A percentile compares a stretch with the other conserved stretches of the same genome.
These are phyloP conservation scores for Suillia variegata DNA, from an alignment of 2,888 invertebrate species.

Conservation along the genomic window DNA sequence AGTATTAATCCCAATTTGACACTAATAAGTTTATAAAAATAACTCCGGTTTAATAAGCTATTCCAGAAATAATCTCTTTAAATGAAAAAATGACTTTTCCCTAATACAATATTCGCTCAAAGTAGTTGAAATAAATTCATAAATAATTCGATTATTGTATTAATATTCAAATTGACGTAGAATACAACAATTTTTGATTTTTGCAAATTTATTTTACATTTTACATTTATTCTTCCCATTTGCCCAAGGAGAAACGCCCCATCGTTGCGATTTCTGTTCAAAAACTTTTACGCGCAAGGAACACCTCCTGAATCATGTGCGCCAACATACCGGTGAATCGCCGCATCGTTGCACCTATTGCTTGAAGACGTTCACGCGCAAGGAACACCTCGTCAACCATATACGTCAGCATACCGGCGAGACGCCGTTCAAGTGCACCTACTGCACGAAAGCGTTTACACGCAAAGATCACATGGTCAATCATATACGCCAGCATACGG, in stretches of 20 bases:
- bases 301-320: slow-evolving; percentile 83
- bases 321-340: slow-evolving; percentile 81
- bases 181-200: neutral
- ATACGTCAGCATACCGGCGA: slow-evolving; percentile 84
- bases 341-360: slow-evolving; percentile 85
- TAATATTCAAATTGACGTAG: too few species aligned
- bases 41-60: too few species aligned
- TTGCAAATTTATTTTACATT: neutral
- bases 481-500: slow-evolving; percentile 81
- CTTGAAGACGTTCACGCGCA: slow-evolving; percentile 85
- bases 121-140: too few species aligned
- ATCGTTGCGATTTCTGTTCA: slow-evolving; percentile 83
- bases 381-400: slow-evolving; percentile 86
- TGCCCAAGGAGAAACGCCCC: slow-evolving; percentile 81
- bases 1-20: too few species aligned
- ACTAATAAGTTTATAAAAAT: too few species aligned
- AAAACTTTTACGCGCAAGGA: slow-evolving; percentile 87
- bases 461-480: slow-evolving; percentile 77
- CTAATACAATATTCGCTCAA: too few species aligned
- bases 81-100: too few species aligned
- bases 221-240: too few species aligned
- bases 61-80: too few species aligned
- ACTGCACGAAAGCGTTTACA: slow-evolving; percentile 85
- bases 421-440: slow-evolving; percentile 81
- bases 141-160: too few species aligned